Conservation (phyloP, 37 sponge, comb jelly and placozoan species). For the Diacarnus erythraeanus region DNA sequence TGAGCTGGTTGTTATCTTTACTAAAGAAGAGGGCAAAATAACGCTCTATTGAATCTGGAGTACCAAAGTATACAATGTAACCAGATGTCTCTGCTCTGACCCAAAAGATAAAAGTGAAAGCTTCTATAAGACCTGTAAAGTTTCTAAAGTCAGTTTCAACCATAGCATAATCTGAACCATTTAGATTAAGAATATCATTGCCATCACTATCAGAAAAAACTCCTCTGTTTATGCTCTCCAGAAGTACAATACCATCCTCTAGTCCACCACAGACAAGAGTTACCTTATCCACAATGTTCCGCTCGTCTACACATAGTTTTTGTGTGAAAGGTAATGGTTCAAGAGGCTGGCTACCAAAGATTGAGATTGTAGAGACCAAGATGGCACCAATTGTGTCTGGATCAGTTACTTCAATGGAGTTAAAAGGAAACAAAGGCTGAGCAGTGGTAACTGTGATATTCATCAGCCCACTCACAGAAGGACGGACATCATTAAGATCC, state of each 20-base stretch:
- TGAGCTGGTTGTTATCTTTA: conserved; percentile 21
- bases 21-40: conserved; percentile 65
- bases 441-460: conserved; percentile 44
- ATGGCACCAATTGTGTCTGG: conserved; percentile 45
- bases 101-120: conserved; percentile 61
- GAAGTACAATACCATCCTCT: conserved; percentile 9
- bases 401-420: conserved; percentile 36
- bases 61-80: conserved; percentile 47
- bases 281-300: conserved; percentile 40
- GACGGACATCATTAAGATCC: conserved; percentile 49
- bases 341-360: conserved; percentile 24
- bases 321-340: conserved; percentile 41
- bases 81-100: conserved; percentile 47
- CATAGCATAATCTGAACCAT: background rate
- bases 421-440: conserved; percentile 7
- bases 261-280: conserved; percentile 43
- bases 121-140: conserved; percentile 28
- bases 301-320: conserved; percentile 55
- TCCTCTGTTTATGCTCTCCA: background rate
- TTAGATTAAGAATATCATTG: conserved; percentile 39
- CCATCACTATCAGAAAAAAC: conserved; percentile 9
- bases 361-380: conserved; percentile 14
- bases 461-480: conserved; percentile 14
- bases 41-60: conserved; percentile 38
- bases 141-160: conserved; percentile 23